phyloP scores from a whole-genome alignment of 2,113 vertebrate species.

The Pionites leucogaster region DNA sequence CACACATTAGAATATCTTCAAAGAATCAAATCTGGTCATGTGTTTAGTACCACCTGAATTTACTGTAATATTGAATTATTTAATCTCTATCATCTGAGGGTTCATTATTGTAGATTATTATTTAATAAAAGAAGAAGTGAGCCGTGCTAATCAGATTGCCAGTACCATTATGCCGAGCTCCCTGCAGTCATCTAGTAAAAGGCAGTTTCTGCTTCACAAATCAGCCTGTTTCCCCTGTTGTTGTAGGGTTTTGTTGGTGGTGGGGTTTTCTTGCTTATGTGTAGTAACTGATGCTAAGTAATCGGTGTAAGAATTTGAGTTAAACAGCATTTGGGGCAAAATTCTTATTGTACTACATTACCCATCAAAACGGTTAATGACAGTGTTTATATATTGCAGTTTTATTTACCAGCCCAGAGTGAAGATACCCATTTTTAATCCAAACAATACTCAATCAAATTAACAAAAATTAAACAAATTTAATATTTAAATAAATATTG shows the following conservation, averaged over 20 bases:
- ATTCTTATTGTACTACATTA: neutral
- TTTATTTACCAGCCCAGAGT: neutral
- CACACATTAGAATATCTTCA: neutral
- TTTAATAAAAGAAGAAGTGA: slow-evolving; percentile 17
- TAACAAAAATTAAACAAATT: too few relatives aligned
- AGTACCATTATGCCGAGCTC: neutral
- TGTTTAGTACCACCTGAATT: neutral
- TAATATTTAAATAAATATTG: too few relatives aligned
- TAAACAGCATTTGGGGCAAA: neutral
- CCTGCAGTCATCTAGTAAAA: neutral
- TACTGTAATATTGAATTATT: slow-evolving; percentile 6
- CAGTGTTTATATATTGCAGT: neutral
- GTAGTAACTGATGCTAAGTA: neutral
- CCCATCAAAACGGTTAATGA: neutral
- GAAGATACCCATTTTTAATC: neutral
- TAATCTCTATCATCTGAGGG: neutral
- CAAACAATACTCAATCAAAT: neutral
- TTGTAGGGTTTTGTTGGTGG: neutral
- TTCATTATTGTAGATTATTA: slow-evolving; percentile 27
- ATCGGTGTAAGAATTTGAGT: neutral
- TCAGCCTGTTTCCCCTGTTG: neutral
- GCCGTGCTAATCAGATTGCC: neutral
- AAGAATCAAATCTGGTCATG: neutral
- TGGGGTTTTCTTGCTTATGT: neutral
- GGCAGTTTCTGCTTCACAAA: neutral